Evolutionary conservation across 2,113 vertebrate genomes (phyloP).

Genomic region (Brachypteracias leptosomus): DNA sequence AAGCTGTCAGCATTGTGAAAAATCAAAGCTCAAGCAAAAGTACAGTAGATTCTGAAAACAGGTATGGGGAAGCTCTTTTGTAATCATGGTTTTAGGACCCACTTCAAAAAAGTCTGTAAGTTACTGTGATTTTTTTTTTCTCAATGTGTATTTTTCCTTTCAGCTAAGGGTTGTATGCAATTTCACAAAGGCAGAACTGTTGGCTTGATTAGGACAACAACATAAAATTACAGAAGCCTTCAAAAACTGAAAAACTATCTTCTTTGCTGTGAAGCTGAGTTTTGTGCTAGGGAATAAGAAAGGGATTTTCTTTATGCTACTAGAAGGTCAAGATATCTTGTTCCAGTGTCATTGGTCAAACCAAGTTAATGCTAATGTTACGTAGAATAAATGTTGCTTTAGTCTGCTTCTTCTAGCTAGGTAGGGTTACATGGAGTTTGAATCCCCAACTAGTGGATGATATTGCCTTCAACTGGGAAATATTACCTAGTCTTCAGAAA

Average conservation of each 20-base stretch:
- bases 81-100: not conserved
- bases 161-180: not conserved
- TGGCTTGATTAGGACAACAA: not conserved
- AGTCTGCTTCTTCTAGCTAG: not conserved
- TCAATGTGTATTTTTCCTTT: not conserved
- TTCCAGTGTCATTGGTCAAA: not conserved
- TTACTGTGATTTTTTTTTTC: not conserved
- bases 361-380: not conserved
- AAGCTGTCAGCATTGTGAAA: not conserved
- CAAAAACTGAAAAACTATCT: not conserved
- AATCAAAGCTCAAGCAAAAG: not conserved
- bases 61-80: not conserved
- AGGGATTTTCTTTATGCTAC: not conserved
- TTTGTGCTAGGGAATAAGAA: not conserved
- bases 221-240: not conserved
- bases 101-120: not conserved
- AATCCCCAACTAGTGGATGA: not conserved
- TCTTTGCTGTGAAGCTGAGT: not conserved
- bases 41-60: not conserved
- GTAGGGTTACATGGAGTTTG: not conserved
- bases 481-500: not conserved
- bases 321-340: not conserved
- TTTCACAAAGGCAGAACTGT: not conserved
- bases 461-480: not conserved
- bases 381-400: not conserved